Evolutionary conservation across 2,113 vertebrate species (phyloP).

Genomic region (Neodon shergylaensis): DNA sequence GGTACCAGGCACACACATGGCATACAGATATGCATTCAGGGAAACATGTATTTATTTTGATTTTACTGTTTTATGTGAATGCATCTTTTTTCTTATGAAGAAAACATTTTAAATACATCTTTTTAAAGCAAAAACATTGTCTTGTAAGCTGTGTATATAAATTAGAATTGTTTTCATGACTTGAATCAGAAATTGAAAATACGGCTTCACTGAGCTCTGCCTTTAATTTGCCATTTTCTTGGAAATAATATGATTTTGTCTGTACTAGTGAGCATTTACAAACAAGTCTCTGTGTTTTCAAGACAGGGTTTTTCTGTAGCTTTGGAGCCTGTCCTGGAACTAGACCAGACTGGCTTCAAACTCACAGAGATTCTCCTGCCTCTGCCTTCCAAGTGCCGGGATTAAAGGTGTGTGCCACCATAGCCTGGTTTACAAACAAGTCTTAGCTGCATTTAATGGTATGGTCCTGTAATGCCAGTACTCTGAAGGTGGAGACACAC

Average conservation of each 20-base stretch:
- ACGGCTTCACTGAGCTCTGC: neutral
- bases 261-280: neutral
- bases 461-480: neutral
- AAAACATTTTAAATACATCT: neutral
- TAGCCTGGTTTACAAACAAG: neutral
- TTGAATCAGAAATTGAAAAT: constrained; percentile 52
- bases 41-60: too few species aligned
- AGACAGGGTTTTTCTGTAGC: too few species aligned
- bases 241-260: constrained; percentile 12
- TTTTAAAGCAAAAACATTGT: neutral
- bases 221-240: constrained; percentile 51
- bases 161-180: neutral
- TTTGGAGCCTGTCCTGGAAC: too few species aligned
- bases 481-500: neutral
- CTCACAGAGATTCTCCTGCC: too few species aligned
- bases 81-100: neutral
- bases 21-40: neutral
- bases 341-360: too few species aligned
- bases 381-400: too few species aligned
- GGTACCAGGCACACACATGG: neutral
- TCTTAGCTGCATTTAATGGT: neutral
- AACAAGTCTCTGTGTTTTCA: neutral
- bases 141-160: constrained; percentile 9
- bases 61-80: too few species aligned
- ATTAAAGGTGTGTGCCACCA: too few species aligned